Evolutionary conservation across 2,888 invertebrate genomes (phyloP), one percentile per base, ranked within the genome.

Genomic region (Liposcelis brunnea): DNA sequence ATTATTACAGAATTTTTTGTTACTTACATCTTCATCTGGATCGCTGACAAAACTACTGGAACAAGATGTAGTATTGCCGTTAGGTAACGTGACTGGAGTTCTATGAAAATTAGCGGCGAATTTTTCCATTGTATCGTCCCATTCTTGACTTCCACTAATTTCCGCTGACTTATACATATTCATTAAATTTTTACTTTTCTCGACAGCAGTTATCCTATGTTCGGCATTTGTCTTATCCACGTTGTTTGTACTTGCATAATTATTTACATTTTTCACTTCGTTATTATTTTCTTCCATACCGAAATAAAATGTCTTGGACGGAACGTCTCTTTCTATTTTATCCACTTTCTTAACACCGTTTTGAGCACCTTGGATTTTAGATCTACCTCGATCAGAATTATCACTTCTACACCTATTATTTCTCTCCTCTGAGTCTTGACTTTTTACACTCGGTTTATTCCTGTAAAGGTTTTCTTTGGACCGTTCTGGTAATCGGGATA

Each of bases 291-390:
- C 71, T 50, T 75, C 75, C 82, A 84, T 83, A 32, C 84, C 83
- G 56, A 84, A 84, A 63, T 84, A 84, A 61, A 84, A 84, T 11
- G 70, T 72, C 56, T 72, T 75, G 15, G 69, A 63, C 49, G 65
- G 61, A 37, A 53, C 49, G 42, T 55, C 57, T n/a, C 53, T 52
- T 21, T n/a, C 31, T 31, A 2, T 31, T 32, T 32, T 31, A 31
- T 31, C 38, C 26, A 40, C 19, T 45, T 38, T 40, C 10, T 26
- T 26, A 4, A 26, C 26, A 6, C 8, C 26, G 26, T 26, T 26
- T 26, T 26, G 26, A 26, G 26, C 26, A 26, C 26, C 26, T 26
- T 26, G 26, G 8, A 6, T 26, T 26, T 26, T 26, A n/a, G n/a
- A n/a, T 8, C 26, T 26, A 26, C 26, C 40, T 46, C 46, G 42